Conservation (phyloP, 1,140 invertebrate genomes). For the Aricia agestis region DNA sequence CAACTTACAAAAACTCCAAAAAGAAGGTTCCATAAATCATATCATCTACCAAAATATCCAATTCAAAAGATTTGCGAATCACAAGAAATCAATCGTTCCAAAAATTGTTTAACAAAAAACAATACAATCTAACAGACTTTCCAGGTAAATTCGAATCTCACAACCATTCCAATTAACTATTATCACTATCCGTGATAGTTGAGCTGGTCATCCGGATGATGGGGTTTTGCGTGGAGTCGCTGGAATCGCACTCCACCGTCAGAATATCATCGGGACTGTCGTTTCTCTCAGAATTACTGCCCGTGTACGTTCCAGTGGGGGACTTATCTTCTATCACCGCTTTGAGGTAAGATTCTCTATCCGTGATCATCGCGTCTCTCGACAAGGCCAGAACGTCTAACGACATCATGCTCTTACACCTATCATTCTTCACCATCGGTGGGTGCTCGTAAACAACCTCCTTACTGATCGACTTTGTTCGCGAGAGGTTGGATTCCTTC, state of each 20-base stretch:
- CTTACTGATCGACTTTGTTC: constrained; percentile 56
- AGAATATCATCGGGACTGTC: constrained; percentile 68
- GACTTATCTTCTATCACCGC: constrained; percentile 69
- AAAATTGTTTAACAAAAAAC: too few relatives aligned
- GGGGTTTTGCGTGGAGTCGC: constrained; percentile 62
- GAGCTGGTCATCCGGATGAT: constrained; percentile 68
- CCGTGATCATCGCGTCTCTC: constrained; percentile 58
- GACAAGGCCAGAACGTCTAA: constrained; percentile 62
- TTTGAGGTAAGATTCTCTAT: constrained; percentile 64
- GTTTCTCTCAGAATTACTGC: constrained; percentile 67
- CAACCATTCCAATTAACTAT: constrained; percentile 43
- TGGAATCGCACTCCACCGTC: constrained; percentile 69
- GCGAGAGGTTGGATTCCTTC: constrained; percentile 42
- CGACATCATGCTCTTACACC: constrained; percentile 70
- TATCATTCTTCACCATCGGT: constrained; percentile 52
- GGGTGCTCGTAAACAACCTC: constrained; percentile 56
- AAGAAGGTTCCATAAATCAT: too few relatives aligned
- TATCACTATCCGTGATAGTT: constrained; percentile 62
- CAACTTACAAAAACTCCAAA: too few relatives aligned
- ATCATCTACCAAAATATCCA: too few relatives aligned
- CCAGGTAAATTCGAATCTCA: not conserved
- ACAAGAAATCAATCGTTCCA: too few relatives aligned
- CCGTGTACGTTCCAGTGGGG: constrained; percentile 64
- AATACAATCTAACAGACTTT: not conserved
- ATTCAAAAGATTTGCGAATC: too few relatives aligned